Evolutionary conservation across 2,888 invertebrate genomes (phyloP), one percentile per base, ranked within the genome.

Genomic region (Notocelia uddmanniana): DNA sequence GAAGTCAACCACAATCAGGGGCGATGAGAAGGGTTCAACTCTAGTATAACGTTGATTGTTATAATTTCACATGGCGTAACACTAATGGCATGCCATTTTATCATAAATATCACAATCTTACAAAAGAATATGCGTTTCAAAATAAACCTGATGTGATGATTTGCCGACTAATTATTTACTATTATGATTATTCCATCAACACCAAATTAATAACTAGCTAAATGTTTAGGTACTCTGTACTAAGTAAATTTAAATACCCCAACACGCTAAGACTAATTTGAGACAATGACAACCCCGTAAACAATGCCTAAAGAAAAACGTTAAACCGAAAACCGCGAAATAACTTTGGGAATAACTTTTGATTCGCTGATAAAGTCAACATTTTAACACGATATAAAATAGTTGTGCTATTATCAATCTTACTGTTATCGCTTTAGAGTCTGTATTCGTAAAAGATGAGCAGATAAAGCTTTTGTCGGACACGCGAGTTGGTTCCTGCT

Each of bases 381-480:
- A 68, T 68, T 72, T 72, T 62, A 68, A 72, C 72, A 72, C 72
- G 72, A 68, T 72, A 72, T 68, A 48, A 72, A 57, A 48, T 15
- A 50, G 62, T 55, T 11, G 19, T 26, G 62, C 45, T 59, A 62
- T 72, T 57, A 68, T 72, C 67, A 62, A 72, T 72, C 72, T 72
- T 72, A 31, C n/a, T 26, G 54, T 60, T 72, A 68, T 72, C 68
- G 68, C 11, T 62, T 41, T 68, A 72, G 45, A 57, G 68, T 62
- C 34, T n/a, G 19, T 48, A 60, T 67, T 71, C 34, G 67, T 68
- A 62, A 55, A 62, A 62, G 67, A 68, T 72, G 67, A 72, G 62
- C 45, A 72, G 72, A 72, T 72, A 72, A 69, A 68, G 68, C 72
- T 68, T 62, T 72, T 72, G 71, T 72, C 60, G 68, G 72, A 72